phyloP scores from a whole-genome alignment of 2,113 vertebrate genomes.

The pig (Sus scrofa) region T2T-Sscrofa CM000814.6:116917001-116917500 shows the following conservation, averaged over 20 bases:
- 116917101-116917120: background rate
- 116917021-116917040: background rate
- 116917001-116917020: background rate
- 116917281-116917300: background rate
- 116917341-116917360: background rate
- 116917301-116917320: background rate
- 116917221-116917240: background rate
- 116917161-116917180: background rate
- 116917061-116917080: conserved; percentile 42
- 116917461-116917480: background rate
- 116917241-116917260: background rate
- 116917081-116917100: background rate
- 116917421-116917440: background rate
- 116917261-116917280: background rate
- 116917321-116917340: background rate
- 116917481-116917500: background rate
- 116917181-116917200: background rate
- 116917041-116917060: background rate
- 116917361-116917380: background rate
- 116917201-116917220: background rate
- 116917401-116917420: conserved; percentile 9
- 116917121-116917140: conserved; percentile 19
- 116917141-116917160: background rate
- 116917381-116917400: conserved; percentile 19
- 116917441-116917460: background rate